Evolutionary conservation across 2,888 invertebrate genomes (phyloP), one percentile per base, ranked within the genome.

Genomic region (Eupithecia subumbrata): DNA sequence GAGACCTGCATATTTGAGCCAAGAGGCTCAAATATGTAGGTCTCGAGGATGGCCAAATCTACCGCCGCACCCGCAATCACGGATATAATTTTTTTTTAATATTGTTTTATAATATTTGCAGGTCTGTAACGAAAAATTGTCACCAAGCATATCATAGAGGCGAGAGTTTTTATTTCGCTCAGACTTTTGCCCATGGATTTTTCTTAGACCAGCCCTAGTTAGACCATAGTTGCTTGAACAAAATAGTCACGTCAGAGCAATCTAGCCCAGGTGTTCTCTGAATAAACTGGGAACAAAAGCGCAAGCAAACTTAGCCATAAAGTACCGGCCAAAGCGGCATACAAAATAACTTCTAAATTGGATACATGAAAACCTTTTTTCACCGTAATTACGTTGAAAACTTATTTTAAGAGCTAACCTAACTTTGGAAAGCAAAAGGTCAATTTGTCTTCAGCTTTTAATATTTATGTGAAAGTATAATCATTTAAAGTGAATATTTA

Each of bases 341-440:
- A 37, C 66, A 5, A 67, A 67, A 37, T 37, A 67, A 67, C 66
- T n/a, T 1, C 18, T n/a, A 67, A 72, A 73, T 77, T 75, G 73
- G 40, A 43, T 22, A 75, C 75, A 72, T 67, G 75, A 73, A 75
- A 77, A 77, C 75, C 70, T 71, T 75, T 75, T 56, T 77, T 56
- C 68, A 9, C 67, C 60, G 40, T 68, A 73, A 75, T 77, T 75
- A 73, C 72, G 25, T 11, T 16, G 45, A 25, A 63, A 74, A 69
- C 43, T 66, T 74, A 71, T 77, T 74, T 72, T 63, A 52, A 68
- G 64, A 25, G 52, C 52, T 48, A 67, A 25, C 71, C 74, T 66
- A 67, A 70, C 66, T 69, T 74, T 52, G 68, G 68, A 63, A 63
- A 72, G 70, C 70, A 63, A 67, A 70, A 75, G 74, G 72, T 73